Evolutionary conservation across 2,797 vertebrate species (phyloP).

Genomic region (Gadopsis bispinosus): DNA sequence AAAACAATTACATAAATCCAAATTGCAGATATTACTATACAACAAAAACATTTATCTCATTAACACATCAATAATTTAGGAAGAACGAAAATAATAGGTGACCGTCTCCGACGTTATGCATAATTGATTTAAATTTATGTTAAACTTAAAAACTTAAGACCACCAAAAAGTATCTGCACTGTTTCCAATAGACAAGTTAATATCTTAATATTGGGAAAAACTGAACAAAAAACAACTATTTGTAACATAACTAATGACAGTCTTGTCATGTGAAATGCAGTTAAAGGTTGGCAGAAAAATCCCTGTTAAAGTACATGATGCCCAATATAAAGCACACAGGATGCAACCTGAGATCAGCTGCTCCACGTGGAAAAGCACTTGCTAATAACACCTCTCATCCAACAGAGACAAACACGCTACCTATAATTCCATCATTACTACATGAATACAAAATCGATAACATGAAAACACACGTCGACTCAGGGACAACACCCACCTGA

Average conservation of each 20-base stretch:
- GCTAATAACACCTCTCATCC: neutral
- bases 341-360: neutral
- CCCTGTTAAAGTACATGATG: neutral
- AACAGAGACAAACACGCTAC: neutral
- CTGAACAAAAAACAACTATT: neutral
- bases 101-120: neutral
- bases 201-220: neutral
- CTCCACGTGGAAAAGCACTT: neutral
- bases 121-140: neutral
- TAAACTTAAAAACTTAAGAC: neutral
- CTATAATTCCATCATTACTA: neutral
- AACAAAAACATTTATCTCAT: neutral
- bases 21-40: neutral
- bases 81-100: neutral
- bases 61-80: neutral
- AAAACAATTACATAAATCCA: neutral
- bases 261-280: neutral
- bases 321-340: neutral
- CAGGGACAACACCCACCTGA: conserved; percentile 85
- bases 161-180: neutral
- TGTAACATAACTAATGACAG: neutral
- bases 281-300: neutral
- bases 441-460: neutral
- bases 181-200: neutral
- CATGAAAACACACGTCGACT: neutral